These are phyloP conservation scores for Eupithecia tripunctaria DNA, from an alignment of 2,888 invertebrate species.

Conservation along the genomic window DNA sequence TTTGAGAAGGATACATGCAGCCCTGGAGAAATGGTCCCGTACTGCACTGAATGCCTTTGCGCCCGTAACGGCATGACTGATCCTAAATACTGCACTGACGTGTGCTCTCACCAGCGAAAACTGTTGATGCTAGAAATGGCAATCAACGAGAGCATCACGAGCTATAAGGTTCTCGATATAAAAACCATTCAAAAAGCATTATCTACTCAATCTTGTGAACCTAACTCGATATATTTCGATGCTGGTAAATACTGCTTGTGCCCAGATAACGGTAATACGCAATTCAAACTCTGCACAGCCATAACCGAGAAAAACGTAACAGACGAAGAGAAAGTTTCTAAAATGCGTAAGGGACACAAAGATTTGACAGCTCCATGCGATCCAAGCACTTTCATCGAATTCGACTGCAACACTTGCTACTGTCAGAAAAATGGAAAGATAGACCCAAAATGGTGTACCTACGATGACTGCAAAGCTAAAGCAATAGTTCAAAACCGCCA, in stretches of 20 bases:
- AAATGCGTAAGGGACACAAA: conserved; percentile 34
- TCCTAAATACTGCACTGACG: conserved; percentile 64
- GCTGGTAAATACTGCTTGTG: conserved; percentile 68
- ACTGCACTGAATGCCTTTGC: conserved; percentile 74
- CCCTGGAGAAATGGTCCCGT: conserved; percentile 67
- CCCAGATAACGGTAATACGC: conserved; percentile 59
- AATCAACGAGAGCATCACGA: conserved; percentile 52
- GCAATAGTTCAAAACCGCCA: conserved; percentile 55
- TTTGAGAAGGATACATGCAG: conserved; percentile 55
- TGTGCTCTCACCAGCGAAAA: conserved; percentile 65
- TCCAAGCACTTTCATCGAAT: conserved; percentile 70
- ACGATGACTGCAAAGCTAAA: conserved; percentile 71
- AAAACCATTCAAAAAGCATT: conserved; percentile 50
- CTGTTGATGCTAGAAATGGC: conserved; percentile 63
- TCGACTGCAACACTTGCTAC: conserved; percentile 77
- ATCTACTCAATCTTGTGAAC: conserved; percentile 55
- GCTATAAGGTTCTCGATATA: conserved; percentile 53
- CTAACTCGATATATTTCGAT: conserved; percentile 63
- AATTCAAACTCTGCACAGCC: conserved; percentile 62
- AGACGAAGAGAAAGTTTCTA: not conserved
- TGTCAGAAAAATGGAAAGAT: conserved; percentile 70
- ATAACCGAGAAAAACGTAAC: conserved; percentile 22
- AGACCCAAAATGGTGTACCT: conserved; percentile 76
- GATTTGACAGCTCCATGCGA: conserved; percentile 62
- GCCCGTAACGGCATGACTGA: conserved; percentile 55